A percentile compares a stretch with the other conserved stretches of the same genome.
phyloP scores from a whole-genome alignment of 2,113 vertebrate genomes.

The Hystrix cristata region DNA sequence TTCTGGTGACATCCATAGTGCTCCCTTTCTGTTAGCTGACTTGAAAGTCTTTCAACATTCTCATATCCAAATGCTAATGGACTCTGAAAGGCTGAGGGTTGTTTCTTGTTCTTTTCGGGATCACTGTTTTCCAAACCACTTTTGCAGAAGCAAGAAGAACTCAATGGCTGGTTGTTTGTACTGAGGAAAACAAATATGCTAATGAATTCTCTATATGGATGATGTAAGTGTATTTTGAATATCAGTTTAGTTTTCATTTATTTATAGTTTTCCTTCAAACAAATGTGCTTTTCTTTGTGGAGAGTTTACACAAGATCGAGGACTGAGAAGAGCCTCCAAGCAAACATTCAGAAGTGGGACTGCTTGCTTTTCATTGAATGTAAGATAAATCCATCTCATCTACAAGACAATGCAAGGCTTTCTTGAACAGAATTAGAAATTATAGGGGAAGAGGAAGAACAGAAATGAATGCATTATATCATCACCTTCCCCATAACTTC shows the following conservation, averaged over 20 bases:
- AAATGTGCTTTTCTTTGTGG: slow-evolving; percentile 55
- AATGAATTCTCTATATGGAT: slow-evolving; percentile 76
- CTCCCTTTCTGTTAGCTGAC: slow-evolving; percentile 77
- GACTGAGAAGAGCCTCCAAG: slow-evolving; percentile 24
- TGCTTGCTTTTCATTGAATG: slow-evolving; percentile 30
- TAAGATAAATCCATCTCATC: slow-evolving; percentile 8
- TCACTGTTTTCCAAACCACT: slow-evolving; percentile 76
- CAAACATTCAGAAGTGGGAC: slow-evolving; percentile 45
- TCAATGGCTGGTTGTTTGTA: slow-evolving; percentile 67
- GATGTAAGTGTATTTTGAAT: slow-evolving; percentile 60
- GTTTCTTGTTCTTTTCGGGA: slow-evolving; percentile 68
- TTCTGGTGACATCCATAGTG: slow-evolving; percentile 66
- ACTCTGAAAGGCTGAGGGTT: slow-evolving; percentile 58
- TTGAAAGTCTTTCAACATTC: slow-evolving; percentile 75
- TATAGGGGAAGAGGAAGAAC: background rate
- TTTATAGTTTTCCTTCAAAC: slow-evolving; percentile 40
- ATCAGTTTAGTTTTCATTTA: slow-evolving; percentile 61
- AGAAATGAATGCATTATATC: slow-evolving; percentile 2
- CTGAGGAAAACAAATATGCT: slow-evolving; percentile 77
- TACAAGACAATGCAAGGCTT: background rate
- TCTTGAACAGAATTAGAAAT: slow-evolving; percentile 36
- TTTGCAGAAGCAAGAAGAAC: slow-evolving; percentile 60
- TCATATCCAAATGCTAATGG: slow-evolving; percentile 75
- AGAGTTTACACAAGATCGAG: background rate
- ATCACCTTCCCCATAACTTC: background rate